phyloP scores from a whole-genome alignment of 1,140 invertebrate genomes.

The Pseudomyrmex concolor region DNA sequence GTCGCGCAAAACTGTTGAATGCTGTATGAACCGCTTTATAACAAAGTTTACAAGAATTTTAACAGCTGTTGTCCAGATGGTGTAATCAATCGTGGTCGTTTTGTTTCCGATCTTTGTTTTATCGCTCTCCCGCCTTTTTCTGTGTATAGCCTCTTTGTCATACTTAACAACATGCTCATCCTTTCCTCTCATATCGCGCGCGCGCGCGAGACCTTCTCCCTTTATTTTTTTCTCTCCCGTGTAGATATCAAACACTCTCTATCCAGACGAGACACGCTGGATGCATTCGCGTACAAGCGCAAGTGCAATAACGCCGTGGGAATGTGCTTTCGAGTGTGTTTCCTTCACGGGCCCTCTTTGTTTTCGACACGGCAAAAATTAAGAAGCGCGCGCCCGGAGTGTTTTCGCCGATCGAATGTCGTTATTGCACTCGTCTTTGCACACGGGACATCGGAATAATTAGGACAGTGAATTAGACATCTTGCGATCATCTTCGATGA shows the following conservation, averaged over 20 bases:
- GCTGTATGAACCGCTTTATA: conserved; percentile 41
- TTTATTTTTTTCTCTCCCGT: neutral
- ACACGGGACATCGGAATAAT: conserved; percentile 35
- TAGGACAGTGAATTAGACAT: conserved; percentile 15
- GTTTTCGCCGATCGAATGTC: conserved; percentile 14
- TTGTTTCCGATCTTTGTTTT: neutral
- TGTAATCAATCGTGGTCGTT: conserved; percentile 19
- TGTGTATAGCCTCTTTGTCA: neutral
- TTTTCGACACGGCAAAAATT: neutral
- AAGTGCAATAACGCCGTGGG: conserved; percentile 1
- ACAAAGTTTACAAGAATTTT: conserved; percentile 6
- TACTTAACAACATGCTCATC: conserved; percentile 3
- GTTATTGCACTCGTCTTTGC: conserved; percentile 17
- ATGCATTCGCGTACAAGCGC: conserved; percentile 7
- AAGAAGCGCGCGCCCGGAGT: neutral
- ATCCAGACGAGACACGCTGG: conserved; percentile 7
- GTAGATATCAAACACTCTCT: neutral
- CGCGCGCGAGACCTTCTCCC: too few species aligned
- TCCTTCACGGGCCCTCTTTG: neutral
- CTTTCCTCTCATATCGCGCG: neutral
- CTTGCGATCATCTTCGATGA: conserved; percentile 1
- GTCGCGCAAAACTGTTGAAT: conserved; percentile 24
- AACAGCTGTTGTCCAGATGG: conserved; percentile 27
- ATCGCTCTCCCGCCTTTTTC: neutral
- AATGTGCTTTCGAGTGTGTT: neutral